These are phyloP conservation scores for Stenolophus ochropezus DNA, from an alignment of 2,888 invertebrate species.

Conservation along the genomic window DNA sequence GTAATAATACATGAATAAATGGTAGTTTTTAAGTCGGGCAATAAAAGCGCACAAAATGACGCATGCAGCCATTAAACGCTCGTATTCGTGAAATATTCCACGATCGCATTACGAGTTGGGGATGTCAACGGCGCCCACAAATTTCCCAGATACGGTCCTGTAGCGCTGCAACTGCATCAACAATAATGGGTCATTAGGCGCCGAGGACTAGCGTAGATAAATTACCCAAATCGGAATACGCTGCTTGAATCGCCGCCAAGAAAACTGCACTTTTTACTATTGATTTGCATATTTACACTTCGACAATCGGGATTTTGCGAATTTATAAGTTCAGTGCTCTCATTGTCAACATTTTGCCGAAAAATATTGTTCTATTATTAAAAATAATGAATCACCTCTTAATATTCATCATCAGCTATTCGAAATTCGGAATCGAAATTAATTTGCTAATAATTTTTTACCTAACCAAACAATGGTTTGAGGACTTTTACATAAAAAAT, in stretches of 20 bases:
- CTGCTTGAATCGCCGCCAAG: constrained; percentile 33
- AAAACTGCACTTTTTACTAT: constrained; percentile 13
- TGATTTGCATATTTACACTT: constrained; percentile 10
- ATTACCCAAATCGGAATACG: constrained; percentile 29
- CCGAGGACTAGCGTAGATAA: constrained; percentile 24
- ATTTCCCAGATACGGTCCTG: neutral
- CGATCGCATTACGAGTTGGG: neutral
- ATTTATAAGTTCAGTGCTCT: neutral
- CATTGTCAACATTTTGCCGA: no score
- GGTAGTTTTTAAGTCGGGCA: neutral
- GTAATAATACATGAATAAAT: constrained; percentile 2
- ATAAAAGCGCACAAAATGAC: neutral
- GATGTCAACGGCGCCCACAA: constrained; percentile 1
- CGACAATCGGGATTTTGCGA: neutral
- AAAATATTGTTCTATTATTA: no score
- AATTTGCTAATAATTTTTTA: no score
- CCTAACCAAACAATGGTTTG: no score
- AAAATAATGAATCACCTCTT: no score
- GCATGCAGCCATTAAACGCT: constrained; percentile 12
- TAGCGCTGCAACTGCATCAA: neutral
- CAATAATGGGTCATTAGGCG: constrained; percentile 43
- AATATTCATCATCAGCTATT: no score
- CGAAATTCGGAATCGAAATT: no score
- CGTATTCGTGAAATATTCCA: constrained; percentile 15
- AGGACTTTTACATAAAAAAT: no score